Conservation (phyloP, 2,888 invertebrate species). For the Yponomeuta malinellus region DNA sequence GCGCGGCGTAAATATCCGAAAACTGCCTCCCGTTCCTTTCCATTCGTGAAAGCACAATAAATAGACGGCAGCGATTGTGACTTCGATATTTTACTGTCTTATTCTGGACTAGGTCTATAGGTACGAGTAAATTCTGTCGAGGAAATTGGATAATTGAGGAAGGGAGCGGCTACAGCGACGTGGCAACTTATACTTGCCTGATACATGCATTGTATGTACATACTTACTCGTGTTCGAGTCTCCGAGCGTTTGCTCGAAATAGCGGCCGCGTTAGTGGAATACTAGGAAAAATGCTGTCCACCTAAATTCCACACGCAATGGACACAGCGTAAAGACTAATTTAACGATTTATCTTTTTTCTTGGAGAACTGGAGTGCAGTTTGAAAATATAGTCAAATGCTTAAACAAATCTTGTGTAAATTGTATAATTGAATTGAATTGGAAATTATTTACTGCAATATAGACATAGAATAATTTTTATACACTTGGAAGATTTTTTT, state of each 20-base stretch:
- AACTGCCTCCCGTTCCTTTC: background rate
- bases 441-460: too few relatives aligned
- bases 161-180: slow-evolving; percentile 46
- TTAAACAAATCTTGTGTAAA: too few relatives aligned
- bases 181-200: background rate
- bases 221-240: background rate
- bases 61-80: background rate
- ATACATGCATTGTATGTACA: background rate
- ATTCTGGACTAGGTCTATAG: slow-evolving; percentile 40
- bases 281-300: background rate
- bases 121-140: slow-evolving; percentile 32
- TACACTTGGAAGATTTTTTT: too few relatives aligned
- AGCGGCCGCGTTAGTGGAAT: background rate
- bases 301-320: background rate
- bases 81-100: slow-evolving; percentile 7
- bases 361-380: background rate
- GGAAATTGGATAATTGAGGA: slow-evolving; percentile 70
- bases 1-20: background rate
- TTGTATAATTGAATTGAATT: too few relatives aligned
- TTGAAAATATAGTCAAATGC: too few relatives aligned
- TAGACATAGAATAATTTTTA: too few relatives aligned
- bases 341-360: background rate
- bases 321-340: background rate
- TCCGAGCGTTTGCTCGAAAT: background rate
- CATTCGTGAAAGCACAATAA: background rate